A percentile compares a stretch with the other conserved stretches of the same genome.
Conservation (phyloP, 2,888 invertebrate species). For the Philopedon plagiatum region DNA sequence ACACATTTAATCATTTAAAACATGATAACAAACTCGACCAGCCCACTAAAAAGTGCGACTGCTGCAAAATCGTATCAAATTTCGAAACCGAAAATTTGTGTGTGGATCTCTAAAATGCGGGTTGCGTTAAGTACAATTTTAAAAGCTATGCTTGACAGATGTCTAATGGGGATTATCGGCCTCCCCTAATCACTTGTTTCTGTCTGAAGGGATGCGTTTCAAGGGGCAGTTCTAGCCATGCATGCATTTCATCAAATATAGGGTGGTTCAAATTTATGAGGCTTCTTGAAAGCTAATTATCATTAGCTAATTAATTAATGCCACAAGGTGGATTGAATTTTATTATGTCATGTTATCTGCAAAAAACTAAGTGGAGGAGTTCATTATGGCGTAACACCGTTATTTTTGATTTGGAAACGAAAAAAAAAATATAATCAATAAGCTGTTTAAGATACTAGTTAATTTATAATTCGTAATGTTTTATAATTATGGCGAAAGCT, state of each 20-base stretch:
- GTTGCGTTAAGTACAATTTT: slow-evolving; percentile 20
- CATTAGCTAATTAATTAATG: neutral
- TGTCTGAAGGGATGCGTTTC: slow-evolving; percentile 19
- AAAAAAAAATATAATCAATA: neutral
- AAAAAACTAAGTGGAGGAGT: neutral
- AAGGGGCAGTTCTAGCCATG: slow-evolving; percentile 14
- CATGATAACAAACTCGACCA: slow-evolving; percentile 1
- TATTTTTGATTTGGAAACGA: too few species aligned
- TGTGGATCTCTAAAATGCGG: slow-evolving; percentile 20
- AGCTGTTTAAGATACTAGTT: too few species aligned
- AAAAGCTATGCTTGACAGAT: slow-evolving; percentile 36
- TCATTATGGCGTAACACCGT: too few species aligned
- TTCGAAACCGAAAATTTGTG: slow-evolving; percentile 10
- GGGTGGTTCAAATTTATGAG: slow-evolving; percentile 12
- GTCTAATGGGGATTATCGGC: slow-evolving; percentile 33
- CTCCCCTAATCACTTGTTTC: slow-evolving; percentile 41
- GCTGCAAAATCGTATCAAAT: slow-evolving; percentile 26
- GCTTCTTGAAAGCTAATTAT: neutral
- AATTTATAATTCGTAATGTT: too few species aligned
- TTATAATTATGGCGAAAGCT: neutral
- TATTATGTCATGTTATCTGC: neutral
- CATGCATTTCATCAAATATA: slow-evolving; percentile 20
- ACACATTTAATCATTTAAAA: slow-evolving; percentile 6
- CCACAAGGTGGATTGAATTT: neutral
- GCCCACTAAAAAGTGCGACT: slow-evolving; percentile 12